Evolutionary conservation across 2,113 vertebrate species (phyloP).

Genomic region (Natator depressus): DNA sequence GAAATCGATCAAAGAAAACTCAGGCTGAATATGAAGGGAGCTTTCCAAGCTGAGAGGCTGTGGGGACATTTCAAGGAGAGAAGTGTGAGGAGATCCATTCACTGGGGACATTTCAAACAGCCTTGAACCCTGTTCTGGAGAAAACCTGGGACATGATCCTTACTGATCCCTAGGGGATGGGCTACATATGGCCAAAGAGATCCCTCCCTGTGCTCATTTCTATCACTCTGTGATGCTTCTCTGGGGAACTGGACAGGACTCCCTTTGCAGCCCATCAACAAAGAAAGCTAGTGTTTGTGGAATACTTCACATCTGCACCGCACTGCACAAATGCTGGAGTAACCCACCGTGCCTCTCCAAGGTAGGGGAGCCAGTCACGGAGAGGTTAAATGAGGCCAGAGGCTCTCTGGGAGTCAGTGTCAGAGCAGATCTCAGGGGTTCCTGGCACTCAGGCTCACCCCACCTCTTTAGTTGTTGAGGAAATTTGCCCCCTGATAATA

Average conservation of each 20-base stretch:
- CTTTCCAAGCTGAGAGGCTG: accelerated
- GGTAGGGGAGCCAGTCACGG: not conserved
- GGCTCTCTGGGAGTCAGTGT: not conserved
- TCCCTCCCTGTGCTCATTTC: not conserved
- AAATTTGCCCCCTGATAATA: not conserved
- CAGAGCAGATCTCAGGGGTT: not conserved
- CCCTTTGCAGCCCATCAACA: not conserved
- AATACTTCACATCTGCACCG: not conserved
- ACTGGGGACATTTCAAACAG: not conserved
- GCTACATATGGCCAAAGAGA: no score
- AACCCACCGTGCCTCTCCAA: not conserved
- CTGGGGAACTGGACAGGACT: not conserved
- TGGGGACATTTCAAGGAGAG: not conserved
- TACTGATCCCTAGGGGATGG: not conserved
- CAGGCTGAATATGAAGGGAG: not conserved
- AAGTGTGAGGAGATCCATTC: not conserved
- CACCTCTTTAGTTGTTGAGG: not conserved
- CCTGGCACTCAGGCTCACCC: not conserved
- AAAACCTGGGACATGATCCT: not conserved
- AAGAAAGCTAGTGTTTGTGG: no score
- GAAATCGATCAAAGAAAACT: accelerated
- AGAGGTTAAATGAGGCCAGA: not conserved
- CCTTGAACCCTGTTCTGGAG: not conserved
- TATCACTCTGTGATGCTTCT: not conserved
- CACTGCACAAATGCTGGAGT: not conserved